phyloP scores from a whole-genome alignment of 2,888 invertebrate species.

The Molanna angustata region DNA sequence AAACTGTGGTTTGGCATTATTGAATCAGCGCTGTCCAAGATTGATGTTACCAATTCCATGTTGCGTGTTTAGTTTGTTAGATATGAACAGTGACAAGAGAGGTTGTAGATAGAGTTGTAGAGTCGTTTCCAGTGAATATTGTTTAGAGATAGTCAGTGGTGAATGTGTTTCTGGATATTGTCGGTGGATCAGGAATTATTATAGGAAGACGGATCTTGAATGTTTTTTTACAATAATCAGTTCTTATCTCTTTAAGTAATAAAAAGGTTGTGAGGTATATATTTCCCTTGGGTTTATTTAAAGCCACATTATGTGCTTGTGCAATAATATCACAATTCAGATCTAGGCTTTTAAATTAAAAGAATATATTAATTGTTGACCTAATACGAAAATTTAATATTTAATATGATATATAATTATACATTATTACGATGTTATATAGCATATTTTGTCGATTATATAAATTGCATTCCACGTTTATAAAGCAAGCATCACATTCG shows the following conservation, averaged over 20 bases:
- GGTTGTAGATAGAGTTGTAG: too few species aligned
- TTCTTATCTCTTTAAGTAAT: slow-evolving; percentile 42
- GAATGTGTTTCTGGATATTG: too few species aligned
- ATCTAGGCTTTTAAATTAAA: slow-evolving; percentile 60
- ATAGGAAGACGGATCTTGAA: slow-evolving; percentile 20
- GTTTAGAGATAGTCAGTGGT: too few species aligned
- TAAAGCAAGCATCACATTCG: slow-evolving; percentile 37
- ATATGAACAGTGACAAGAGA: too few species aligned
- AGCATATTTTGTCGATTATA: slow-evolving; percentile 34
- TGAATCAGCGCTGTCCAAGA: too few species aligned
- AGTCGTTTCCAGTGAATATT: too few species aligned
- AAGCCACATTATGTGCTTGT: slow-evolving; percentile 57
- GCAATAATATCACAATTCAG: slow-evolving; percentile 61
- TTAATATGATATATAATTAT: slow-evolving; percentile 61
- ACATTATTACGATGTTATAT: slow-evolving; percentile 61
- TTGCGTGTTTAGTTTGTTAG: too few species aligned
- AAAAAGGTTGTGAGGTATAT: slow-evolving; percentile 58
- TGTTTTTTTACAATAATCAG: slow-evolving; percentile 31
- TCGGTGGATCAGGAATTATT: too few species aligned
- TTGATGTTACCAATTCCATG: too few species aligned
- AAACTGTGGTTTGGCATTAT: too few species aligned
- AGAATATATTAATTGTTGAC: slow-evolving; percentile 65
- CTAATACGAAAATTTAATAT: slow-evolving; percentile 62
- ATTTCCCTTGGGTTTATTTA: slow-evolving; percentile 52
- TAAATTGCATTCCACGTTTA: slow-evolving; percentile 58